A percentile compares a stretch with the other conserved stretches of the same genome.
Conservation (phyloP, 2,888 invertebrate genomes). For the Lithosia quadra region DNA sequence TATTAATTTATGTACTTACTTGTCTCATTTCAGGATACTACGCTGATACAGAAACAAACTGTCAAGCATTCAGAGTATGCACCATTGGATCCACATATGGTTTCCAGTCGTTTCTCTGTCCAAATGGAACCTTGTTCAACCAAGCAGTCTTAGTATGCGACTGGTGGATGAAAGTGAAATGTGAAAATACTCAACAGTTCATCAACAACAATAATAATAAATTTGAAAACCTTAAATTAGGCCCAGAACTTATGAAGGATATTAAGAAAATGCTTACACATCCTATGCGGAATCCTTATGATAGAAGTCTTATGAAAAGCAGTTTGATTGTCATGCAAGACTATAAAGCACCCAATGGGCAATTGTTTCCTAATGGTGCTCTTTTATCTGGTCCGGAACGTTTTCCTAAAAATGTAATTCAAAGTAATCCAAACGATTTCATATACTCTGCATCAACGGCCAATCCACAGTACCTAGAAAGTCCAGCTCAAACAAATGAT, state of each 20-base stretch:
- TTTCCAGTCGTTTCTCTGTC: slow-evolving; percentile 89
- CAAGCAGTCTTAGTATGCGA: slow-evolving; percentile 89
- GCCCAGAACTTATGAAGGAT: slow-evolving; percentile 86
- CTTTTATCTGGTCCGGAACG: slow-evolving; percentile 67
- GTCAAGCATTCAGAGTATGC: slow-evolving; percentile 90
- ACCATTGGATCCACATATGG: slow-evolving; percentile 84
- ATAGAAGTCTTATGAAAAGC: slow-evolving; percentile 68
- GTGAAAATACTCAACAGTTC: slow-evolving; percentile 76
- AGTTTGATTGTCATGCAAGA: slow-evolving; percentile 79
- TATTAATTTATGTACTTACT: neutral
- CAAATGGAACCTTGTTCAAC: slow-evolving; percentile 90
- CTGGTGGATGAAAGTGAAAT: slow-evolving; percentile 90
- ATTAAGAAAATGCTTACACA: slow-evolving; percentile 87
- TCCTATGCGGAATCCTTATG: slow-evolving; percentile 79
- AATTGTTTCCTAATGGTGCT: slow-evolving; percentile 74
- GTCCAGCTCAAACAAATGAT: slow-evolving; percentile 60
- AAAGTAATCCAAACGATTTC: slow-evolving; percentile 63
- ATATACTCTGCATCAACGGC: slow-evolving; percentile 72
- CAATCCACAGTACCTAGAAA: slow-evolving; percentile 67
- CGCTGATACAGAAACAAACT: slow-evolving; percentile 88
- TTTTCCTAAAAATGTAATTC: slow-evolving; percentile 64
- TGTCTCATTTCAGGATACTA: slow-evolving; percentile 85
- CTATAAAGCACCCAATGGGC: slow-evolving; percentile 77
- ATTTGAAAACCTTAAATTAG: slow-evolving; percentile 79
- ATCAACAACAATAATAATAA: slow-evolving; percentile 78